These are phyloP conservation scores for Phortica okadai DNA, from an alignment of 2,888 invertebrate species.

Conservation along the genomic window DNA sequence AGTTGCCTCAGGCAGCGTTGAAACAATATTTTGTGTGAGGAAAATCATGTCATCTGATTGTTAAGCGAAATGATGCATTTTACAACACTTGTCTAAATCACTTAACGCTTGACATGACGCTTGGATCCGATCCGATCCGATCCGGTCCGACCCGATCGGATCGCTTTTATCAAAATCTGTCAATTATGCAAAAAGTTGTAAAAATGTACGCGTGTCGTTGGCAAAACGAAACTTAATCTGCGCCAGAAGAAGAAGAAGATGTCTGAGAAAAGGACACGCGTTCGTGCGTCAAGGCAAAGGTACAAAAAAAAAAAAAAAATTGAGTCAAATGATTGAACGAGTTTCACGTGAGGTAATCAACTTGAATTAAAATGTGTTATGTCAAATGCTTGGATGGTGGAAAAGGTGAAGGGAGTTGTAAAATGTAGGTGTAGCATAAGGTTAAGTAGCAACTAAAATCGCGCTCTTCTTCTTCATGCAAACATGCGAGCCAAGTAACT, in stretches of 20 bases:
- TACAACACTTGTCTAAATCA: too few species aligned
- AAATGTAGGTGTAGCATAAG: neutral
- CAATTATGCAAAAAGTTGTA: slow-evolving; percentile 68
- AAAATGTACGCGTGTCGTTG: slow-evolving; percentile 46
- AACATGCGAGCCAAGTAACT: slow-evolving; percentile 4
- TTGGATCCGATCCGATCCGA: too few species aligned
- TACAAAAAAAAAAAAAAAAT: slow-evolving; percentile 43
- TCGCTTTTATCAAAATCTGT: slow-evolving; percentile 24
- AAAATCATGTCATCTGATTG: too few species aligned
- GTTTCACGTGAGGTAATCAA: slow-evolving; percentile 47
- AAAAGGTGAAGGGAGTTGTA: neutral
- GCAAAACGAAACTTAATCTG: neutral
- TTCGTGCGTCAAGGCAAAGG: slow-evolving; percentile 34
- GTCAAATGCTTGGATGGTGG: neutral
- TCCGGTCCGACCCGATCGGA: too few species aligned
- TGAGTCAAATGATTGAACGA: slow-evolving; percentile 58
- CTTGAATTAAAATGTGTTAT: neutral
- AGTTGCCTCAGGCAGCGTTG: too few species aligned
- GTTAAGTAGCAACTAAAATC: neutral
- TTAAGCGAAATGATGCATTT: too few species aligned
- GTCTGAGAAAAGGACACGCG: slow-evolving; percentile 37
- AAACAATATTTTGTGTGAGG: too few species aligned
- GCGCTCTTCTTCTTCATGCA: neutral
- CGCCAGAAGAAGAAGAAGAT: neutral
- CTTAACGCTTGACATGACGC: too few species aligned